Base-by-base conservation (phyloP, 2,113 vertebrate genomes). In the Nothobranchius furzeri region DNA sequence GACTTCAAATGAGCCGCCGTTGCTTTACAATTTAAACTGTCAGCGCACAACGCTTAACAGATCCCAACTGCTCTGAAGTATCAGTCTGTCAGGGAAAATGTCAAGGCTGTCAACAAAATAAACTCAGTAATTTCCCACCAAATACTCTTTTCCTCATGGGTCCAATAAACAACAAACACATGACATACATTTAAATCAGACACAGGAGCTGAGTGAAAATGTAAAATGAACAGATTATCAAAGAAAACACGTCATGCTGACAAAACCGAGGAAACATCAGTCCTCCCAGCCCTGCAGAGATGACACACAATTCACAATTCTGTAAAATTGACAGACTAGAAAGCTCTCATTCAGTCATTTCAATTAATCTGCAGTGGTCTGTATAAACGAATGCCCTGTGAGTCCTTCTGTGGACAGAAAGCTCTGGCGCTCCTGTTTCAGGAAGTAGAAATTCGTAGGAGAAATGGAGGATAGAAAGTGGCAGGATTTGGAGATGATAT, bases 1-100 rank as follows among this genome's bases (percentile, higher is more conserved):
- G 55, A 17, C 15, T 63, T 76, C 54, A 73, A 64, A 64, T 61
- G 43, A 75, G 42, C 43, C 45, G 5, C n/a, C 68, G 35, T 51
- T 40, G 37, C 40, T 50, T 53, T 12, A 20, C 30, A 20, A 35
- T 60, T 54, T 51, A 25, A 52, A 56, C 54, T 24, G 49, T 68
- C 62, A 36, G 50, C 0, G 14, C 12, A 17, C 11, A 37, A 57
- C 51, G 24, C 61, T 20, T 13, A 37, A 71, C 40, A 58, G 45
- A 64, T 56, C 8, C 60, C 24, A 3, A 9, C 12, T 55, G n/a
- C 66, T 25, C 24, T 25, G 46, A 58, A 49, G 48, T 30, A 53
- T 17, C 8, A 40, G 42, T 48, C 50, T 56, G 24, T 52, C 45
- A 56, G 36, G 43, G 51, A 61, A 63, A 64, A 64, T 47, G 36